Percentiles rank a stretch among this genome's conserved stretches.
Conservation (phyloP, 2,113 vertebrate species). For the Melanocharis versteri region DNA sequence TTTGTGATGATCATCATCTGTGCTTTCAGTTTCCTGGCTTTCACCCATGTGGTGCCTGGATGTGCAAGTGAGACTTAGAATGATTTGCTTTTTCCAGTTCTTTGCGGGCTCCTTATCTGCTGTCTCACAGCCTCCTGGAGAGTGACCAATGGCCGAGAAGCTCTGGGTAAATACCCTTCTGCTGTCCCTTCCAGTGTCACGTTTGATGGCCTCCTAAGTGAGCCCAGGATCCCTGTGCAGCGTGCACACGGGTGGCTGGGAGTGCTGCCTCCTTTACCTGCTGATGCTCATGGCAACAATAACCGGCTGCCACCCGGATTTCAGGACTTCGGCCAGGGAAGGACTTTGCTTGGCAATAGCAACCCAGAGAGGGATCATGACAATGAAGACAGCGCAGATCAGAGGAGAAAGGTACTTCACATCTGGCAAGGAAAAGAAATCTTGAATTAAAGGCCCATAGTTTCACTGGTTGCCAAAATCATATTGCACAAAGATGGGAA, state of each 20-base stretch:
- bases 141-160: not conserved
- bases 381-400: slow-evolving; percentile 80
- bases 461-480: not conserved
- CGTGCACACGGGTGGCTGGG: accelerated
- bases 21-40: not conserved
- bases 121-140: not conserved
- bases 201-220: not conserved
- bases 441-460: not conserved
- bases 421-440: slow-evolving; percentile 70
- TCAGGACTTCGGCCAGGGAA: slow-evolving; percentile 82
- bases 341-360: slow-evolving; percentile 80
- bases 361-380: slow-evolving; percentile 88
- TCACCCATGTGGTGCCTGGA: not conserved
- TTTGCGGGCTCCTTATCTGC: not conserved
- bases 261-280: slow-evolving; percentile 75
- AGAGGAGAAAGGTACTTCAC: slow-evolving; percentile 80
- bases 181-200: not conserved
- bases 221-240: not conserved
- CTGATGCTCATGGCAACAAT: slow-evolving; percentile 93
- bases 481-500: not conserved
- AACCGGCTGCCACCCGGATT: slow-evolving; percentile 92
- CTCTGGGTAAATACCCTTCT: not conserved
- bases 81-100: not conserved
- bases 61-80: not conserved
- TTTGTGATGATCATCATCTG: not conserved